A percentile compares a stretch with the other conserved stretches of the same genome.
These are phyloP conservation scores for Rhamphomyia laevipes DNA, from an alignment of 2,888 invertebrate genomes.

Conservation along the genomic window DNA sequence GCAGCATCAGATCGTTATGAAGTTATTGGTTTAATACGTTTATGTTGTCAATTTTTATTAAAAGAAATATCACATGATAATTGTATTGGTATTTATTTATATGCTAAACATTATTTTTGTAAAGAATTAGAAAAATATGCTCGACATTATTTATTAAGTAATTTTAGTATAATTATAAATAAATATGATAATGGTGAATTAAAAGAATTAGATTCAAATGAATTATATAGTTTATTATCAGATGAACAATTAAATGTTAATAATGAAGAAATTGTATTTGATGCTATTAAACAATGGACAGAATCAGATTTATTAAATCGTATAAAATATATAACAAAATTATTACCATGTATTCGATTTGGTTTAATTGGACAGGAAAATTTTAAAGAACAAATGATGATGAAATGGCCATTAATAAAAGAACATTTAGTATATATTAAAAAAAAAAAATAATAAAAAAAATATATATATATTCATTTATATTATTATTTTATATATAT, in stretches of 20 bases:
- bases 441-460: no score
- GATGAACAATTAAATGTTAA: constrained; percentile 63
- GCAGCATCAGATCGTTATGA: constrained; percentile 62
- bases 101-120: constrained; percentile 59
- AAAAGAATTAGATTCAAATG: constrained; percentile 45
- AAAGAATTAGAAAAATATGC: constrained; percentile 51
- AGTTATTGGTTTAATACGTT: constrained; percentile 56
- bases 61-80: constrained; percentile 53
- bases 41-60: constrained; percentile 55
- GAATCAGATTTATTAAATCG: constrained; percentile 46
- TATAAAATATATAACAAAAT: constrained; percentile 43
- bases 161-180: constrained; percentile 48
- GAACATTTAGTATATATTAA: constrained; percentile 39
- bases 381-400: constrained; percentile 42
- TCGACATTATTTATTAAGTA: constrained; percentile 44
- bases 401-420: constrained; percentile 41
- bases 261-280: constrained; percentile 62
- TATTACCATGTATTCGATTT: constrained; percentile 53
- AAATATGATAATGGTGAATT: constrained; percentile 47
- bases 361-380: constrained; percentile 50
- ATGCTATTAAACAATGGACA: constrained; percentile 60
- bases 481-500: background rate
- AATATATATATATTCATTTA: background rate
- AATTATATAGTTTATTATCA: constrained; percentile 49
- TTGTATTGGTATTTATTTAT: constrained; percentile 58